Percentiles rank a stretch among this genome's conserved stretches.
Conservation (phyloP, 2,797 vertebrate genomes). For the Urophycis tenuis region DNA sequence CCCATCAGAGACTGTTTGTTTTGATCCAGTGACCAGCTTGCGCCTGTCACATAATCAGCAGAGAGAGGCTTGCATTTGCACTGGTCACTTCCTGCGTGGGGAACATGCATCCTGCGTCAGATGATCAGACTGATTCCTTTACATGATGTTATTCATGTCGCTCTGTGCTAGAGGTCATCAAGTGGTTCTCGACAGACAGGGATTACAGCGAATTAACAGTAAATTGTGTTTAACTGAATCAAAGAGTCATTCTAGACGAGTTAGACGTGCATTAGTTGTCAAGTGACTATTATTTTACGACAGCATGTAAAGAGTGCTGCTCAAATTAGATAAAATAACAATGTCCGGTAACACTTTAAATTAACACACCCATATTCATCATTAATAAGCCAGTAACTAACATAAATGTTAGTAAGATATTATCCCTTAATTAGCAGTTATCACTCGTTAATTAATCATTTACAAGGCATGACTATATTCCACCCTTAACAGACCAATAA, state of each 20-base stretch:
- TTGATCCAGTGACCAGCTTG: background rate
- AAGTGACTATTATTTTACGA: background rate
- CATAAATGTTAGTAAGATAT: too few species aligned
- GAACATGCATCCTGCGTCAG: too few species aligned
- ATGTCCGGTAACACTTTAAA: too few species aligned
- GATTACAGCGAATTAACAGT: background rate
- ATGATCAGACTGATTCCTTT: background rate
- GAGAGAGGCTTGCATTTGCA: background rate
- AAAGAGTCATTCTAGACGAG: background rate
- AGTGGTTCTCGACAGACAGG: too few species aligned
- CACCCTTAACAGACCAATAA: too few species aligned
- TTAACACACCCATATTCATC: too few species aligned
- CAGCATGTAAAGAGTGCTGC: background rate
- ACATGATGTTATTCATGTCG: background rate
- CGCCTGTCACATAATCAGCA: background rate
- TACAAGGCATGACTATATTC: too few species aligned
- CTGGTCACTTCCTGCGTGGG: background rate
- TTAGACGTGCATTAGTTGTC: too few species aligned
- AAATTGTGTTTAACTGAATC: background rate
- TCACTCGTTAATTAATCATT: too few species aligned
- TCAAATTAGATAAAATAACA: background rate
- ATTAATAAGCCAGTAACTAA: too few species aligned
- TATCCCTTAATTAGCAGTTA: too few species aligned
- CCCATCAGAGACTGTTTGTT: background rate
- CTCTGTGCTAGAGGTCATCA: background rate